These are phyloP conservation scores for Andrena bucephala DNA, from an alignment of 2,888 invertebrate genomes.

Conservation along the genomic window DNA sequence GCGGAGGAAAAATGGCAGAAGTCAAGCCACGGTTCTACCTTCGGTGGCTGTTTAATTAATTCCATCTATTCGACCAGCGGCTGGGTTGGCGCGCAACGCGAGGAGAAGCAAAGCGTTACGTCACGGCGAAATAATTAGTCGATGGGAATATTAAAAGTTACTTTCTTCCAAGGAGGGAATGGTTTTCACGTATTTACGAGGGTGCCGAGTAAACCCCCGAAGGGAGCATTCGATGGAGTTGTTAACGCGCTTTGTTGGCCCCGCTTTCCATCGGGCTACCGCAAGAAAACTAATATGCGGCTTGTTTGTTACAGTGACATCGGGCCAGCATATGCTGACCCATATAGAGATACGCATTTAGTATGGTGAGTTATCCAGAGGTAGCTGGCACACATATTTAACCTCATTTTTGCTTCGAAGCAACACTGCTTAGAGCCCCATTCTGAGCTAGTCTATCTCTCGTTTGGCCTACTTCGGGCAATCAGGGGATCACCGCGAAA, in stretches of 20 bases:
- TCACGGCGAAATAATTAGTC: too few relatives aligned
- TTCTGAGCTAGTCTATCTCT: slow-evolving; percentile 28
- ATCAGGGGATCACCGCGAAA: slow-evolving; percentile 24
- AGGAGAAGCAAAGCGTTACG: too few relatives aligned
- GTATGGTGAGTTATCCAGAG: slow-evolving; percentile 15
- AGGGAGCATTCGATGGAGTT: not conserved
- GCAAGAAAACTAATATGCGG: slow-evolving; percentile 21
- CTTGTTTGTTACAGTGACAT: slow-evolving; percentile 27
- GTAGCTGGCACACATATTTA: slow-evolving; percentile 52
- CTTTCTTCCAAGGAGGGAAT: too few relatives aligned
- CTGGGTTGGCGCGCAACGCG: too few relatives aligned
- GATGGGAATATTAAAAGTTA: too few relatives aligned
- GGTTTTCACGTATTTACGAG: too few relatives aligned
- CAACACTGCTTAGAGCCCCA: slow-evolving; percentile 13
- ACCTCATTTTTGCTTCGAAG: slow-evolving; percentile 42
- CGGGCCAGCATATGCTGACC: slow-evolving; percentile 6
- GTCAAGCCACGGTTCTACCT: not conserved
- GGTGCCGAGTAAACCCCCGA: too few relatives aligned
- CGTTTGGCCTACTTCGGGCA: slow-evolving; percentile 42
- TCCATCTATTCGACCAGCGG: not conserved
- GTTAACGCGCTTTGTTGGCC: not conserved
- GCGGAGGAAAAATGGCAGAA: not conserved
- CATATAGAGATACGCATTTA: slow-evolving; percentile 20
- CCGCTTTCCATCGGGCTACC: not conserved
- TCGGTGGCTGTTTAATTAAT: not conserved